A percentile compares a stretch with the other conserved stretches of the same genome.
These are phyloP conservation scores for Synanthedon vespiformis DNA, from an alignment of 2,888 invertebrate species.

Conservation along the genomic window DNA sequence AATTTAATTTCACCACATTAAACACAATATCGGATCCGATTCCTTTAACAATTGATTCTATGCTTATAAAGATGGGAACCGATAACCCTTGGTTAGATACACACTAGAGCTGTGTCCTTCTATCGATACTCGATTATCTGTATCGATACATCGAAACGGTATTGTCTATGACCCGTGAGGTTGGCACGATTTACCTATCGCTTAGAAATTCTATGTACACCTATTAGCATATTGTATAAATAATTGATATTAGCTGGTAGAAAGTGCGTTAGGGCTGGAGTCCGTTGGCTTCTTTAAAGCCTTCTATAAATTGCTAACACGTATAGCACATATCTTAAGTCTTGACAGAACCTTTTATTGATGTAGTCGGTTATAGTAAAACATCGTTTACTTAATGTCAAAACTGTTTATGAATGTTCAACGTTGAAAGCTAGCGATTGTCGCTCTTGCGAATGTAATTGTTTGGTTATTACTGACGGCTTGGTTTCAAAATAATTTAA, in stretches of 20 bases:
- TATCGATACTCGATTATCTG: slow-evolving; percentile 36
- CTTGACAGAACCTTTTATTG: background rate
- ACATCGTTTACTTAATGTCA: background rate
- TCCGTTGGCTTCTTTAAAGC: background rate
- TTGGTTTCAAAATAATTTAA: no score
- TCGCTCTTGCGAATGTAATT: no score
- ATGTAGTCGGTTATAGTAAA: background rate
- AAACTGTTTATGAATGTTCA: no score
- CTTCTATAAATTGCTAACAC: background rate
- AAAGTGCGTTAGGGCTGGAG: slow-evolving; percentile 9
- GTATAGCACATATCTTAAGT: background rate
- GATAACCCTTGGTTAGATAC: slow-evolving; percentile 38
- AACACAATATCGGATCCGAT: slow-evolving; percentile 24
- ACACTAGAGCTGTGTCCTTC: slow-evolving; percentile 39
- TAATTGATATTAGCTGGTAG: slow-evolving; percentile 28
- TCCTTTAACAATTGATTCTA: slow-evolving; percentile 41
- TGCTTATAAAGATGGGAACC: slow-evolving; percentile 47
- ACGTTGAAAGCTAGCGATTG: no score
- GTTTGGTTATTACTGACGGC: no score
- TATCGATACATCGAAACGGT: slow-evolving; percentile 41
- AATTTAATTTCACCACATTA: slow-evolving; percentile 48
- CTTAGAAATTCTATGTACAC: slow-evolving; percentile 25
- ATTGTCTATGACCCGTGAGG: slow-evolving; percentile 49
- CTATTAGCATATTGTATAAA: background rate
- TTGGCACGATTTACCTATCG: slow-evolving; percentile 46